Conservation (phyloP, 2,113 vertebrate species). For the Laticauda colubrina region DNA sequence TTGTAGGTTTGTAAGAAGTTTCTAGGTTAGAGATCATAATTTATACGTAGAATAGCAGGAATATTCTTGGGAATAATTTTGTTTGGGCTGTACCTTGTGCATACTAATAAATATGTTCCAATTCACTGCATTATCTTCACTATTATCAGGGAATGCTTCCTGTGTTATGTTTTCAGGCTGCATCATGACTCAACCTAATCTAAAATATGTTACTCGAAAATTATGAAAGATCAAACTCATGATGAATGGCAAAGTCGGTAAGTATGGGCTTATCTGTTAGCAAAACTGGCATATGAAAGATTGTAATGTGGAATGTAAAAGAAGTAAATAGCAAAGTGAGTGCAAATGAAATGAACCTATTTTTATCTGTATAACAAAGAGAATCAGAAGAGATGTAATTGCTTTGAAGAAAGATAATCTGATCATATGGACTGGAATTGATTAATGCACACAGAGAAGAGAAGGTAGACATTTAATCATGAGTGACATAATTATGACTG, state of each 20-base stretch:
- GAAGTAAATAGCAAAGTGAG: neutral
- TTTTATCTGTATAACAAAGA: neutral
- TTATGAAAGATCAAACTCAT: neutral
- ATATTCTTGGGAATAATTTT: neutral
- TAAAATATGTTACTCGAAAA: neutral
- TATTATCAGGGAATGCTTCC: neutral
- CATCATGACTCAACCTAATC: neutral
- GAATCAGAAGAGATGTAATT: neutral
- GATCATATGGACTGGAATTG: neutral
- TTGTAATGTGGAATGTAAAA: neutral
- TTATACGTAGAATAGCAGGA: neutral
- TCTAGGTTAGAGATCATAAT: neutral
- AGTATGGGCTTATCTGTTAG: neutral
- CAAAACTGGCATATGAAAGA: neutral
- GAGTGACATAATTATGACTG: neutral
- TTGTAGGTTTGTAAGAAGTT: neutral
- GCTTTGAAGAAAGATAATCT: neutral
- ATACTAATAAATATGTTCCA: neutral
- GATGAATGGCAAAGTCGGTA: neutral
- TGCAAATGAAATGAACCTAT: neutral
- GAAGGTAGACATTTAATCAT: neutral
- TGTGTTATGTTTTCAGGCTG: neutral
- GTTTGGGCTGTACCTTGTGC: neutral
- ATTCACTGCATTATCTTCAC: neutral
- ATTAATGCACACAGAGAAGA: neutral